A percentile compares a stretch with the other conserved stretches of the same genome.
These are phyloP conservation scores for Sepiola atlantica DNA, from an alignment of 2,888 invertebrate species.

Conservation along the genomic window DNA sequence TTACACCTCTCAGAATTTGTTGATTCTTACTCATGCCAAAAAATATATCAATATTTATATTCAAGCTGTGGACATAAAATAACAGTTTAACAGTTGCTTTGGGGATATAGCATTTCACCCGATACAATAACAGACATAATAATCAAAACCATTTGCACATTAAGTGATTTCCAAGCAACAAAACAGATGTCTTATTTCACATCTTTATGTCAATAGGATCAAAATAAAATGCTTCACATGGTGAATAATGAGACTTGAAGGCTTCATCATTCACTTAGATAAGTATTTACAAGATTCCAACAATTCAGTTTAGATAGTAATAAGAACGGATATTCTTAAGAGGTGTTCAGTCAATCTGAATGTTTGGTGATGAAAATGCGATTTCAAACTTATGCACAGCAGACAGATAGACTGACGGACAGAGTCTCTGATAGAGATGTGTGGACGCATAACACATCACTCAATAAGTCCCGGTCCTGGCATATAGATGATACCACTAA, in stretches of 20 bases:
- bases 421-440: too few species aligned
- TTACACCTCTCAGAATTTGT: conserved; percentile 1
- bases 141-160: not conserved
- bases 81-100: not conserved
- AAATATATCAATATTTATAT: not conserved
- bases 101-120: not conserved
- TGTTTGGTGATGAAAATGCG: too few species aligned
- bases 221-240: not conserved
- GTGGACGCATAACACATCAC: too few species aligned
- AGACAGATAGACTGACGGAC: too few species aligned
- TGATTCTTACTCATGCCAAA: not conserved
- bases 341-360: too few species aligned
- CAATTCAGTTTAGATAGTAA: not conserved
- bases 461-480: too few species aligned
- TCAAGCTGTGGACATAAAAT: not conserved
- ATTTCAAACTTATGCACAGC: too few species aligned
- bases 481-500: too few species aligned
- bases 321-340: too few species aligned
- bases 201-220: not conserved
- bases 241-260: not conserved
- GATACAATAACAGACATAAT: not conserved
- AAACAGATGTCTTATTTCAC: not conserved
- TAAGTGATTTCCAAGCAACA: not conserved
- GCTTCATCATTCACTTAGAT: not conserved
- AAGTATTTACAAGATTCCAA: not conserved